phyloP scores from a whole-genome alignment of 2,888 invertebrate genomes.

The Pseudeuparius sepicola region DNA sequence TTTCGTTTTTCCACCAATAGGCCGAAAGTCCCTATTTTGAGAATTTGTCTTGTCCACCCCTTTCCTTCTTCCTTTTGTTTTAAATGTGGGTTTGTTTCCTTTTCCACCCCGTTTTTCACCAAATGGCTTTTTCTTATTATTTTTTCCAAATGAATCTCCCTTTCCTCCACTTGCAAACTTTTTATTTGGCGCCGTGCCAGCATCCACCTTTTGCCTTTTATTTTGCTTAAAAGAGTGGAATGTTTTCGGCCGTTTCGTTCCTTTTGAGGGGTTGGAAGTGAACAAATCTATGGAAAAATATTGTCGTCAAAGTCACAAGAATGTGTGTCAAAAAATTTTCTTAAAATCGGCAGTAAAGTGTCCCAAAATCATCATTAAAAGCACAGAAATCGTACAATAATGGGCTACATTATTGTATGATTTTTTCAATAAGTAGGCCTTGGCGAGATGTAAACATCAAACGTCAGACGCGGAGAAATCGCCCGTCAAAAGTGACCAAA shows the following conservation, averaged over 20 bases:
- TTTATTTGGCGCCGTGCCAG: constrained; percentile 6
- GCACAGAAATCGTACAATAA: no score
- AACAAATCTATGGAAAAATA: constrained; percentile 27
- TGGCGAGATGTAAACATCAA: no score
- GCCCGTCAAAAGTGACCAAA: no score
- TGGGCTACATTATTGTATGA: no score
- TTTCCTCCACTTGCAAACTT: constrained; percentile 6
- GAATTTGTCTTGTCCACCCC: constrained; percentile 30
- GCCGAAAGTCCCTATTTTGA: constrained; percentile 29
- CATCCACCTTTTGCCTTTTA: constrained; percentile 17
- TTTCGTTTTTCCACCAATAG: constrained; percentile 30
- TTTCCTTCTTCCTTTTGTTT: constrained; percentile 17
- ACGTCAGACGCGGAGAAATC: no score
- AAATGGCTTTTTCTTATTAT: constrained; percentile 12
- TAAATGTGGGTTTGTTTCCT: constrained; percentile 13
- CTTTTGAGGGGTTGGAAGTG: constrained; percentile 10
- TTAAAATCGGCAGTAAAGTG: constrained; percentile 3
- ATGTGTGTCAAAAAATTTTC: constrained; percentile 8
- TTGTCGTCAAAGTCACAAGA: no score
- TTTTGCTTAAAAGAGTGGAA: constrained; percentile 28
- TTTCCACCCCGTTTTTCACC: constrained; percentile 6
- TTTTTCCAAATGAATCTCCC: constrained; percentile 10
- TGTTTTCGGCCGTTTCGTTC: constrained; percentile 24
- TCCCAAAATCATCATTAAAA: no score
- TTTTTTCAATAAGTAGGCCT: no score